Base-by-base conservation (phyloP, 2,888 invertebrate genomes). In the Tinea pellionella region DNA sequence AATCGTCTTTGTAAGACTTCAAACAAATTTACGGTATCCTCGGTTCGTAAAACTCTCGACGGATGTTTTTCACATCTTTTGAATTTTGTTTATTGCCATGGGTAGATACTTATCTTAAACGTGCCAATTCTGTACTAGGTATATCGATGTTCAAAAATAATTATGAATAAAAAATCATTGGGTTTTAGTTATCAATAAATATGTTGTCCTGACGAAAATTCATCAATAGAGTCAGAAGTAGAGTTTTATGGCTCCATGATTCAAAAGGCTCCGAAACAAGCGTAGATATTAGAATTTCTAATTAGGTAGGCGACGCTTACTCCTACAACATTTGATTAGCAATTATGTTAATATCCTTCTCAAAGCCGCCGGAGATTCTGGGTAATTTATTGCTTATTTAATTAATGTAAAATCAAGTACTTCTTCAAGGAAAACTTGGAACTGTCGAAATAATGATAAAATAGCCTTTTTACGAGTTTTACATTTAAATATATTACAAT, bases 281-380 rank as follows among this genome's bases (percentile, higher is more conserved):
- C 80, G 80, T 74, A 74, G 83, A 61, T 42, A 86, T 87, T 85
- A 85, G 84, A 84, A 86, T 86, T 85, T 83, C 78, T 86, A 87
- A 87, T 86, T 86, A 86, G 82, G 72, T 77, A 72, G 75, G 74
- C 73, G 73, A 74, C 72, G 72, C 76, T 77, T 74, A 76, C 79
- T 79, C 79, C 78, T 78, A 80, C 82, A 80, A 80, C 84, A 79
- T 86, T 86, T 87, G 86, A 86, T 87, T 86, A 87, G 79, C 84
- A 84, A 87, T 87, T 87, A 87, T 86, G 86, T 74, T 83, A 87
- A 87, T 87, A 82, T 78, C 41, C 7, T 18, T 59, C 24, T 30
- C 24, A 24, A 80, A 83, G 80, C 80, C 78, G 82, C 81, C 81
- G 83, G 81, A 86, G 82, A 87, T 84, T 85, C 78, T 80, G 77